Base-by-base conservation (phyloP, 2,888 invertebrate genomes). In the Drosophila yooni region DNA sequence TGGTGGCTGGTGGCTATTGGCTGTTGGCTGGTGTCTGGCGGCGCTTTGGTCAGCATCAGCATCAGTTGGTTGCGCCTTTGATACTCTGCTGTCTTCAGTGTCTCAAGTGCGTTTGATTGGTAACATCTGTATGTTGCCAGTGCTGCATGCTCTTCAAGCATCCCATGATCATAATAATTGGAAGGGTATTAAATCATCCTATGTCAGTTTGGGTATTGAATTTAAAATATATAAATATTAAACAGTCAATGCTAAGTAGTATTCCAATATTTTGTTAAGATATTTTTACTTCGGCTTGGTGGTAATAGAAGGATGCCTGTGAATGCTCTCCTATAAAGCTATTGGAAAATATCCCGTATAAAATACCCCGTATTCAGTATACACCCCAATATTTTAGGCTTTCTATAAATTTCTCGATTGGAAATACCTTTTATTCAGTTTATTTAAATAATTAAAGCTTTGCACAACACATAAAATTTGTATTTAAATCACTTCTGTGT, bases 81-180 rank as follows among this genome's bases (percentile, higher is more conserved):
- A 64, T 57, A 56, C 50, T 58, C 43, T 25, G 53, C 57, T 54
- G 65, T 52, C 51, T 59, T 67, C 51, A 34, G 38, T 48, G 69
- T 64, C 65, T 86, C 83, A 83, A 82, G 82, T 86, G 83, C 77
- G 69, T 85, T 73, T 86, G 87, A 88, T 83, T 64, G 86, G 76
- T 73, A 71, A 40, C 74, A 82, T 78, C 69, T 68, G 70, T 56
- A 57, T 38, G 36, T 46, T 46, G 38, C 40, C 48, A 33, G 56
- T 52, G 70, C 50, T 46, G 46, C 25, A 25, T 15, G 46, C 15
- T 46, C 8, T 25, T 56, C 18, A 36, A 27, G 38, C 38, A 27
- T 38, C 27, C 54, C 4, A 25, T 25, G 15, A 18, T 10, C 53
- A 53, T 52, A n/a, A 29, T 31, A 52, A 15, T 21, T 46, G 46